Conservation (phyloP, 1,140 invertebrate species). For the Aphaenogaster floridana region DNA sequence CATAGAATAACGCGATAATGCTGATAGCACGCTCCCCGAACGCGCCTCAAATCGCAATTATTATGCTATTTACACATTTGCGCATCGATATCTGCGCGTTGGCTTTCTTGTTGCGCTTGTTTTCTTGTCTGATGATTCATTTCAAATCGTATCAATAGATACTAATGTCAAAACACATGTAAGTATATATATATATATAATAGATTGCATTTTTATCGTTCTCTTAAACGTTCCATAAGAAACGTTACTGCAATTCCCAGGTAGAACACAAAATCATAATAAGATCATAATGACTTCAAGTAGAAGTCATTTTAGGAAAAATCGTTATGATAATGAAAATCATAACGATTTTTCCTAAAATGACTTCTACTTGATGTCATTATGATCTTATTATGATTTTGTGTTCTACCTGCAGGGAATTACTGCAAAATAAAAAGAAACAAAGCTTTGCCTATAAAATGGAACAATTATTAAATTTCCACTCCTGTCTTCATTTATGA, state of each 20-base stretch:
- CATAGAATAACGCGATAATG: too few relatives aligned
- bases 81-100: background rate
- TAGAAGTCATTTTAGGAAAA: too few relatives aligned
- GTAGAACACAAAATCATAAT: too few relatives aligned
- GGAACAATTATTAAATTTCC: background rate
- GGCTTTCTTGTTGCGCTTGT: background rate
- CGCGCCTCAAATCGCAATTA: background rate
- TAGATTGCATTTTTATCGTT: background rate
- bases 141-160: background rate
- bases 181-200: too few relatives aligned
- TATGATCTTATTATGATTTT: too few relatives aligned
- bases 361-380: too few relatives aligned
- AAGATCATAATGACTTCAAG: too few relatives aligned
- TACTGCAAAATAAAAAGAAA: background rate
- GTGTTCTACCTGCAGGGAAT: background rate
- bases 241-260: background rate
- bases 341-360: too few relatives aligned
- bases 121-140: conserved; percentile 1
- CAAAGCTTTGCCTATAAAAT: background rate
- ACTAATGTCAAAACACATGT: too few relatives aligned
- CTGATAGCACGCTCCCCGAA: too few relatives aligned
- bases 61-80: background rate
- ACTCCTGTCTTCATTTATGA: background rate
- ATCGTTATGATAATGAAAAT: too few relatives aligned
- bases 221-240: background rate